Evolutionary conservation across 2,888 invertebrate species (phyloP).

Genomic region (Phymatocera aterrima): DNA sequence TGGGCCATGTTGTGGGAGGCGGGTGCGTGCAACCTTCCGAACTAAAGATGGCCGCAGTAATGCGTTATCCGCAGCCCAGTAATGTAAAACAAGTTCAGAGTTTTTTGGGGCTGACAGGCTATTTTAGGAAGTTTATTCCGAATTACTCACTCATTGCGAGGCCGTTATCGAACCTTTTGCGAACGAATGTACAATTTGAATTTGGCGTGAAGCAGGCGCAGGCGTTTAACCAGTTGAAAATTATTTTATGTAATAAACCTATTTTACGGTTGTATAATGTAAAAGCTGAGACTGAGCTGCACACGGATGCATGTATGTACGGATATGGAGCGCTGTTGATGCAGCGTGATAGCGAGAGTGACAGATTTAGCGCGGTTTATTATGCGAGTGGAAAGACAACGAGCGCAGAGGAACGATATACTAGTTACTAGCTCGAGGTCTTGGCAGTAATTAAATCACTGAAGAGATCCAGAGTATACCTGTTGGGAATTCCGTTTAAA

Average conservation of each 20-base stretch:
- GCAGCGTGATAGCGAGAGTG: slow-evolving; percentile 55
- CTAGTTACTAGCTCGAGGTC: slow-evolving; percentile 54
- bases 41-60: slow-evolving; percentile 49
- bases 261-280: slow-evolving; percentile 48
- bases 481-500: slow-evolving; percentile 26
- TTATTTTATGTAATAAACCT: slow-evolving; percentile 28
- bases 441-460: not conserved
- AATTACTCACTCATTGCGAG: slow-evolving; percentile 48
- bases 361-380: slow-evolving; percentile 58
- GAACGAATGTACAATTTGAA: slow-evolving; percentile 11
- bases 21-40: slow-evolving; percentile 44
- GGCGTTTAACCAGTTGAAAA: slow-evolving; percentile 48
- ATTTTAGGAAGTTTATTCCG: slow-evolving; percentile 49
- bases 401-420: slow-evolving; percentile 48
- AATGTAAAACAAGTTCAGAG: slow-evolving; percentile 39
- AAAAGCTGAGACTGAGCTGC: slow-evolving; percentile 50
- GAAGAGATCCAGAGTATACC: slow-evolving; percentile 13
- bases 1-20: slow-evolving; percentile 46
- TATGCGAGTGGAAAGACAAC: slow-evolving; percentile 53
- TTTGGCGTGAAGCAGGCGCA: slow-evolving; percentile 33
- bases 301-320: slow-evolving; percentile 56
- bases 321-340: slow-evolving; percentile 64
- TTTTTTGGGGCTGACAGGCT: slow-evolving; percentile 49
- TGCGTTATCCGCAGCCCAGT: slow-evolving; percentile 46
- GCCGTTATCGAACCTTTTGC: slow-evolving; percentile 45